phyloP scores from a whole-genome alignment of 2,113 vertebrate genomes.

The Lophius piscatorius region DNA sequence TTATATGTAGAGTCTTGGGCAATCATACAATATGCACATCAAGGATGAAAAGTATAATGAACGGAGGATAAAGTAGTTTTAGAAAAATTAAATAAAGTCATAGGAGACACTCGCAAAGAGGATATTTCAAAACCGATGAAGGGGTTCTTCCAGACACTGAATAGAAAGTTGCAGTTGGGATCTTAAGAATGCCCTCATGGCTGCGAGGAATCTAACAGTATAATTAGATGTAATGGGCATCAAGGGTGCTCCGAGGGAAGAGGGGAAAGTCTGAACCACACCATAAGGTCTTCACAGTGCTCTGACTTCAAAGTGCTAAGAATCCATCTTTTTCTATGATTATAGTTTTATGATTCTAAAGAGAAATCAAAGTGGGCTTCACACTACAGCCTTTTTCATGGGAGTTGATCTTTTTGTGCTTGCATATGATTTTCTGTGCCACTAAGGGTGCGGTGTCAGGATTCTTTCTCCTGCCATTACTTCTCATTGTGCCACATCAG shows the following conservation, averaged over 20 bases:
- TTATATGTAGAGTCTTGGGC: background rate
- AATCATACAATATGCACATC: background rate
- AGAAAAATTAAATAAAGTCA: conserved; percentile 4
- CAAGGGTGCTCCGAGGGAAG: conserved; percentile 34
- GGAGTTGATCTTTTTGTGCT: conserved; percentile 26
- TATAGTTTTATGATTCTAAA: no score
- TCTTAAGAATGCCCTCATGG: conserved; percentile 29
- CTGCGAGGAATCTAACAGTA: conserved; percentile 39
- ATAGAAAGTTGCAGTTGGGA: conserved; percentile 19
- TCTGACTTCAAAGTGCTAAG: conserved; percentile 51
- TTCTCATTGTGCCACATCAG: background rate
- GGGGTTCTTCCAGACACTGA: conserved; percentile 8
- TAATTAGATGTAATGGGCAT: conserved; percentile 57
- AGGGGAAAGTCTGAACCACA: conserved; percentile 29
- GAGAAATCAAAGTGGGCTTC: conserved; percentile 38
- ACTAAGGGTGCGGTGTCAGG: background rate
- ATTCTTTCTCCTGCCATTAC: background rate
- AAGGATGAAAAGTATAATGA: background rate
- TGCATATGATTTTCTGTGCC: conserved; percentile 3
- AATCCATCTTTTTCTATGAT: conserved; percentile 46
- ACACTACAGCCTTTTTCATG: conserved; percentile 21
- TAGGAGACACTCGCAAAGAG: background rate
- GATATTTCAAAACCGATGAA: conserved; percentile 10
- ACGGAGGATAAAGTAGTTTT: background rate
- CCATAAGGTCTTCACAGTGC: conserved; percentile 34